Conservation (phyloP, 1,140 invertebrate genomes). For the Drosophila kohkoa region DNA sequence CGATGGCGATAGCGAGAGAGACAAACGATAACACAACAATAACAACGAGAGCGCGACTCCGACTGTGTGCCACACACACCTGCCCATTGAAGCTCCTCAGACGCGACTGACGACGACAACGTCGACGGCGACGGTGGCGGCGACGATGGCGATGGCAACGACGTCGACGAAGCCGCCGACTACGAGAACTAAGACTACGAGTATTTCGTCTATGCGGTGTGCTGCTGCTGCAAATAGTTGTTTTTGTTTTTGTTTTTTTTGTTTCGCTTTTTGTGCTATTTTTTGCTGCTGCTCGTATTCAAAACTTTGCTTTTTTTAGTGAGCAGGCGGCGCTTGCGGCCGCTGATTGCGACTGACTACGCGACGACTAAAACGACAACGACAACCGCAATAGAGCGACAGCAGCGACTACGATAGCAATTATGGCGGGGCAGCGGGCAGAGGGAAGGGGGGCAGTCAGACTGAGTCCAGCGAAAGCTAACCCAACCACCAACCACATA, state of each 20-base stretch:
- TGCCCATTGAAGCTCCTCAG: constrained; percentile 83
- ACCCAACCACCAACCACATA: constrained; percentile 46
- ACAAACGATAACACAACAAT: constrained; percentile 12
- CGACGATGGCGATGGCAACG: constrained; percentile 50
- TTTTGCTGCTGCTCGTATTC: constrained; percentile 43
- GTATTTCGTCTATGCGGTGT: constrained; percentile 68
- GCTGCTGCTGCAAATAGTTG: constrained; percentile 47
- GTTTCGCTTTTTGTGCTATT: background rate
- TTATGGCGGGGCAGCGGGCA: constrained; percentile 46
- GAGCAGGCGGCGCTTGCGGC: constrained; percentile 40
- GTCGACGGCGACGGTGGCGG: constrained; percentile 35
- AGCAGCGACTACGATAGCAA: constrained; percentile 49
- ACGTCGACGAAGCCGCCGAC: constrained; percentile 40
- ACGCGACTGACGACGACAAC: constrained; percentile 79
- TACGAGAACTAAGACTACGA: constrained; percentile 59
- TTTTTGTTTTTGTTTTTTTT: constrained; percentile 19
- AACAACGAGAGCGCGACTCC: constrained; percentile 57
- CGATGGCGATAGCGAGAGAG: constrained; percentile 10
- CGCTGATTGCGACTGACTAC: constrained; percentile 40
- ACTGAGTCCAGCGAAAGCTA: constrained; percentile 14
- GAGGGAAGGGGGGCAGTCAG: constrained; percentile 12
- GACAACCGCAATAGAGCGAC: constrained; percentile 22
- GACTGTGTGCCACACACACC: constrained; percentile 73
- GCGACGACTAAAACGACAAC: constrained; percentile 1
- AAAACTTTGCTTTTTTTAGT: constrained; percentile 50